Evolutionary conservation across 2,797 vertebrate species (phyloP).

Genomic region (Sandelia bainsii): DNA sequence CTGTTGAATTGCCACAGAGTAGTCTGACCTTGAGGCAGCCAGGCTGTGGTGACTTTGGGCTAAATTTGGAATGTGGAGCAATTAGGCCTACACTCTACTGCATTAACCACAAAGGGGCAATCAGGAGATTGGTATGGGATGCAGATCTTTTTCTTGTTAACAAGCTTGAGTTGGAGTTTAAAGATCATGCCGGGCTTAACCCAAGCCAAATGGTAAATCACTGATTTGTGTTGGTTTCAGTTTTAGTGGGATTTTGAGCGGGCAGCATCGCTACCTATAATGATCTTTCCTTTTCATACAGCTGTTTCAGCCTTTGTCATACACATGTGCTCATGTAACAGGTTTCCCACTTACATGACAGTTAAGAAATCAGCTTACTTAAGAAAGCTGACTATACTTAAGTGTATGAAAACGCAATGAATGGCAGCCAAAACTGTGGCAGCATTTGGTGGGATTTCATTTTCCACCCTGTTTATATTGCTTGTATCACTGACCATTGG

Average conservation of each 20-base stretch:
- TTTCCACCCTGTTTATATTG: slow-evolving; percentile 15
- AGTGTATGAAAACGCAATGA: no score
- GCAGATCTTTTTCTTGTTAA: slow-evolving; percentile 26
- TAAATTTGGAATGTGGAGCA: slow-evolving; percentile 75
- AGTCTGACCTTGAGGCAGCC: slow-evolving; percentile 67
- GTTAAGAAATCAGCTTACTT: no score
- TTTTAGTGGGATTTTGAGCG: no score
- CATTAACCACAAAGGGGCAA: slow-evolving; percentile 41
- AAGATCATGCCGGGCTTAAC: neutral
- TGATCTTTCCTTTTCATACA: no score
- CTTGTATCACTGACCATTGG: slow-evolving; percentile 15
- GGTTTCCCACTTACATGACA: no score
- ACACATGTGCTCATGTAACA: no score
- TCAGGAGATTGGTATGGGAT: slow-evolving; percentile 12
- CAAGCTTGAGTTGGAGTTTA: slow-evolving; percentile 17
- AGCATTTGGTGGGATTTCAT: slow-evolving; percentile 25
- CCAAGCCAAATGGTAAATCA: neutral
- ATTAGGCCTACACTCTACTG: slow-evolving; percentile 62
- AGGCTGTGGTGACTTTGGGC: slow-evolving; percentile 66
- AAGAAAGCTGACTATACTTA: no score
- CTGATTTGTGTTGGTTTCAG: no score
- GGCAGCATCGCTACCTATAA: no score
- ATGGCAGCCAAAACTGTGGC: neutral
- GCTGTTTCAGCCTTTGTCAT: no score
- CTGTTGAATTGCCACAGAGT: slow-evolving; percentile 65